Conservation (phyloP, 2,888 invertebrate genomes). For the Glyphotaelius pellucidus region DNA sequence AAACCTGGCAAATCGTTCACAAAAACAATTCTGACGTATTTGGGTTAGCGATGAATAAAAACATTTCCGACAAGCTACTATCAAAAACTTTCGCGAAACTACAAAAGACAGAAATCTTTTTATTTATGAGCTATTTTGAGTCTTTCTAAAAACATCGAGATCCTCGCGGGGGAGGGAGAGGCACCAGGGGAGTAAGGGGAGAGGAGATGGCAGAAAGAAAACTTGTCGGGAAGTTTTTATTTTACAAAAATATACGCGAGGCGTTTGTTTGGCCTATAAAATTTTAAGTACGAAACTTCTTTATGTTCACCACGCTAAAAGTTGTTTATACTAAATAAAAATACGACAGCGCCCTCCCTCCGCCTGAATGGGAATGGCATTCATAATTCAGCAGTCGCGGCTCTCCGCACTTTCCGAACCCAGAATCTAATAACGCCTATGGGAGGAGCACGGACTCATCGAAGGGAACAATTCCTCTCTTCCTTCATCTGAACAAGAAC, state of each 20-base stretch:
- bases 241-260: conserved; percentile 61
- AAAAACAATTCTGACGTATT: not conserved
- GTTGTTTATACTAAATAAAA: conserved; percentile 64
- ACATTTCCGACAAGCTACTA: not conserved
- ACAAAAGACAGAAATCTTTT: conserved; percentile 23
- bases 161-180: not conserved
- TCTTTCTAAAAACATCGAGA: conserved; percentile 20
- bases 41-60: not conserved
- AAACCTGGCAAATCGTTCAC: not conserved
- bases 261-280: conserved; percentile 76
- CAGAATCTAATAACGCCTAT: conserved; percentile 9
- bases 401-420: not conserved
- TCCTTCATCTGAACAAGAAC: not conserved
- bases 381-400: conserved; percentile 30
- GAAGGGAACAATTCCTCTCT: not conserved
- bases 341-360: conserved; percentile 41
- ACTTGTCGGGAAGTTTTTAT: conserved; percentile 46
- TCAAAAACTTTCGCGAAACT: conserved; percentile 10
- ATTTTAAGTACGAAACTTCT: conserved; percentile 76
- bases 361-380: conserved; percentile 20
- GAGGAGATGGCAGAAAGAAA: conserved; percentile 23
- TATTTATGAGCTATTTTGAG: conserved; percentile 27
- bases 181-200: conserved; percentile 4
- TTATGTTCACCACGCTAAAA: conserved; percentile 70
- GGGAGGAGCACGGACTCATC: conserved; percentile 3